Percentiles rank a stretch among this genome's conserved stretches.
Conservation (phyloP, 2,797 vertebrate species). For the Varecia variegata region DNA sequence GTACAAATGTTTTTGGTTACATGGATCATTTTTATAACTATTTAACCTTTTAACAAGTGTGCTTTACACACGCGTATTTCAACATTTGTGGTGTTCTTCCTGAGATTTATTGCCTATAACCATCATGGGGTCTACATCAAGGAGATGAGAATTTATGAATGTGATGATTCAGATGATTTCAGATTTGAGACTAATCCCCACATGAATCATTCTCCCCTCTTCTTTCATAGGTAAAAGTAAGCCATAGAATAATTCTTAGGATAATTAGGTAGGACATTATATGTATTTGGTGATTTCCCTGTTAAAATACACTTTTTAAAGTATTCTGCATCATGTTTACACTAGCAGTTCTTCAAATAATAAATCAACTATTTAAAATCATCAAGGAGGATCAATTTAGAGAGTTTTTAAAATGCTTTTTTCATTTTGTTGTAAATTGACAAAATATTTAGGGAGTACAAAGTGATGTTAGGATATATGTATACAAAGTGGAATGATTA, state of each 20-base stretch:
- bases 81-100: not conserved
- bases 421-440: not conserved
- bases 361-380: not conserved
- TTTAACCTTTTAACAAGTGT: slow-evolving; percentile 11
- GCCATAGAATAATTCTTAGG: slow-evolving; percentile 40
- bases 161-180: not conserved
- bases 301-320: slow-evolving; percentile 34
- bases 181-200: not conserved
- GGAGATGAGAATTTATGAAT: not conserved
- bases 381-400: not conserved
- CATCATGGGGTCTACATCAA: not conserved
- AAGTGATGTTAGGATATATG: not conserved
- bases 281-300: slow-evolving; percentile 27
- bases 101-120: not conserved
- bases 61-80: not conserved
- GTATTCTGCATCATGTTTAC: not conserved
- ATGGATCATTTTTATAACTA: not conserved
- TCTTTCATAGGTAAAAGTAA: not conserved
- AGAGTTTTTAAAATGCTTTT: not conserved
- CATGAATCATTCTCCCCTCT: not conserved
- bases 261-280: not conserved
- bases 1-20: not conserved
- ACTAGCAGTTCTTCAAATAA: not conserved
- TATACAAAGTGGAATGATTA: not conserved
- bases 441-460: not conserved